phyloP scores from a whole-genome alignment of 2,113 vertebrate species.

The Anhinga anhinga region DNA sequence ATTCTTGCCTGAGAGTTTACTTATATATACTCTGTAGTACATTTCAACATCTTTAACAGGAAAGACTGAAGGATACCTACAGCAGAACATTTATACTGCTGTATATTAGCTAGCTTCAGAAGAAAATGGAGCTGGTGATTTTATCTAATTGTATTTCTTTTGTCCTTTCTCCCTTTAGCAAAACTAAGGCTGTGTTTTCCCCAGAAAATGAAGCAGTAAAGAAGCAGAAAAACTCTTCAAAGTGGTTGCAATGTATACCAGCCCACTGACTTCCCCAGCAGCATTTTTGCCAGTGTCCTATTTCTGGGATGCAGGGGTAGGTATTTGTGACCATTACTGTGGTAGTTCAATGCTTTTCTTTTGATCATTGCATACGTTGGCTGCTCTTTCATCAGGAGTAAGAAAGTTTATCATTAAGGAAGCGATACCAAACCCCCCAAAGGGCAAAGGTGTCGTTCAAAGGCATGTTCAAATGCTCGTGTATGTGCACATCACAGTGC shows the following conservation, averaged over 20 bases:
- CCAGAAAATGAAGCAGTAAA: background rate
- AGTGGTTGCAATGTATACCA: background rate
- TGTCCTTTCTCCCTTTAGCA: background rate
- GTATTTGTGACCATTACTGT: background rate
- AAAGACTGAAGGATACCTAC: background rate
- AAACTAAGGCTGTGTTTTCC: background rate
- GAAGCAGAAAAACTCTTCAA: background rate
- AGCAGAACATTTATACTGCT: background rate
- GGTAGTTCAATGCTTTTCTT: background rate
- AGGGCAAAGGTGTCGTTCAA: background rate
- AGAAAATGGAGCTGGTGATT: background rate
- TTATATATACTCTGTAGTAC: background rate
- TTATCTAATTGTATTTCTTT: background rate
- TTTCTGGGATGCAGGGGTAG: background rate
- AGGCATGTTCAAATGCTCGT: fast-evolving
- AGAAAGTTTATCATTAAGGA: background rate
- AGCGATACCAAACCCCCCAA: fast-evolving
- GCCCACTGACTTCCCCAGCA: background rate
- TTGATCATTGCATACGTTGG: background rate
- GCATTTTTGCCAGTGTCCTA: background rate
- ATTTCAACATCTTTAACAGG: background rate
- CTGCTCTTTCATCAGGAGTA: background rate
- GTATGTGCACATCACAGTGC: fast-evolving
- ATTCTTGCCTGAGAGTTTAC: background rate
- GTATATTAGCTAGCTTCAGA: background rate